phyloP scores from a whole-genome alignment of 2,888 invertebrate genomes.

The Bibio marci region DNA sequence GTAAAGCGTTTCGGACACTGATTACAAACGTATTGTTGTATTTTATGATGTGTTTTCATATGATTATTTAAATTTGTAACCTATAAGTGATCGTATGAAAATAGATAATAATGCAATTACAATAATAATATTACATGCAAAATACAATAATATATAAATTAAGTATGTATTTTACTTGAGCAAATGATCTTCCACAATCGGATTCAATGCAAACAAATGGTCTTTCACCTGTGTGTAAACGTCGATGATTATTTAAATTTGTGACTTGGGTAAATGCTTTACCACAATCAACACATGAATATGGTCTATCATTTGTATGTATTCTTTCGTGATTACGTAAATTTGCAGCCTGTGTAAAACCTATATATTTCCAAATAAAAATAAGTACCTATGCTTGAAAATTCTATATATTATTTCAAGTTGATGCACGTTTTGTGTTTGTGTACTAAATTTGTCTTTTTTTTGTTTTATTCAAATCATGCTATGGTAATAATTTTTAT shows the following conservation, averaged over 20 bases:
- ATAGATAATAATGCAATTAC: too few species aligned
- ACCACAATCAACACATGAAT: slow-evolving; percentile 28
- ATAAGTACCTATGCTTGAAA: too few species aligned
- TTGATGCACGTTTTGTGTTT: too few species aligned
- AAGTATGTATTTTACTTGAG: too few species aligned
- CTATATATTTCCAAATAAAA: slow-evolving; percentile 11
- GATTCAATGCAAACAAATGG: slow-evolving; percentile 30
- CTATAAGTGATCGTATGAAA: slow-evolving; percentile 11
- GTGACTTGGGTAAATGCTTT: slow-evolving; percentile 30
- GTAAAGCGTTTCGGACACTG: slow-evolving; percentile 30
- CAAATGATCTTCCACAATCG: slow-evolving; percentile 29
- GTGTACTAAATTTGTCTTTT: too few species aligned
- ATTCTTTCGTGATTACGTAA: slow-evolving; percentile 29
- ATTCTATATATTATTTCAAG: too few species aligned
- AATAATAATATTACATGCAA: too few species aligned
- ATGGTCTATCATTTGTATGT: slow-evolving; percentile 30
- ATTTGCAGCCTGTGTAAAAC: slow-evolving; percentile 30
- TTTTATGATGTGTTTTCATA: slow-evolving; percentile 31
- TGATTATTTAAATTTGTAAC: slow-evolving; percentile 31
- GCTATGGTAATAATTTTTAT: too few species aligned
- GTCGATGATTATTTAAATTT: slow-evolving; percentile 29
- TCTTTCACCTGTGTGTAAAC: slow-evolving; percentile 28
- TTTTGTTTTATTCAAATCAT: too few species aligned
- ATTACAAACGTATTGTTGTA: slow-evolving; percentile 30
- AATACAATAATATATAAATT: background rate